Conservation (phyloP, 2,113 vertebrate species). For the Reinhardtius hippoglossoides region DNA sequence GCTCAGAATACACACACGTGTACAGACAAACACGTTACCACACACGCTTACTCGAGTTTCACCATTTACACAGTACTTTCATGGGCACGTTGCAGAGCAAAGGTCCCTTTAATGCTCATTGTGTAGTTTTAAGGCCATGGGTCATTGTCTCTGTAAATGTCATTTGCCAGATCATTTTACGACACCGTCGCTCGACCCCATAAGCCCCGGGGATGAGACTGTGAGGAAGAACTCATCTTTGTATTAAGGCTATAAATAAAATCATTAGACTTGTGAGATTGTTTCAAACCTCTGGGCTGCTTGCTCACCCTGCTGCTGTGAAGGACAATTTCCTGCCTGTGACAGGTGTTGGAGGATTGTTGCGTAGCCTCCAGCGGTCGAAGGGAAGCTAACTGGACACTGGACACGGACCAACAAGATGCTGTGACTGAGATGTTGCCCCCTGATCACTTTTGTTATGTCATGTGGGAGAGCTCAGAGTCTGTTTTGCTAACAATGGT, state of each 20-base stretch:
- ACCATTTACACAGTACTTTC: neutral
- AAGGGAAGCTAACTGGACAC: conserved; percentile 36
- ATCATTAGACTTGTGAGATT: conserved; percentile 71
- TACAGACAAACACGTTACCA: conserved; percentile 2
- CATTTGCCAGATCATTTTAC: conserved; percentile 64
- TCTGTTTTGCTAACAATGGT: conserved; percentile 23
- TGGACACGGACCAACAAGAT: conserved; percentile 35
- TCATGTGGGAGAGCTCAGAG: conserved; percentile 35
- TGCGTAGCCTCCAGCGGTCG: conserved; percentile 43
- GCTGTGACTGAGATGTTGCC: conserved; percentile 42
- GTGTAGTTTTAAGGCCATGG: conserved; percentile 51
- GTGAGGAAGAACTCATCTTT: conserved; percentile 60
- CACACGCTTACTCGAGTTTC: neutral
- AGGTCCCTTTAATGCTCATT: conserved; percentile 42
- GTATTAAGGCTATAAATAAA: conserved; percentile 79
- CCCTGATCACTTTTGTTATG: conserved; percentile 39
- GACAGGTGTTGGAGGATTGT: conserved; percentile 69
- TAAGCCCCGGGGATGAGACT: conserved; percentile 45
- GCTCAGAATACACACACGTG: conserved; percentile 16
- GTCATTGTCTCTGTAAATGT: conserved; percentile 65
- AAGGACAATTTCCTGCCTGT: conserved; percentile 60
- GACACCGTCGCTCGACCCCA: conserved; percentile 44
- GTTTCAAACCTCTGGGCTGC: conserved; percentile 68
- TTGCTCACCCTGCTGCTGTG: conserved; percentile 58
- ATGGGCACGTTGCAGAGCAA: conserved; percentile 14